Conservation (phyloP, 1,140 invertebrate species). For the Chironomus striatipennis region DNA sequence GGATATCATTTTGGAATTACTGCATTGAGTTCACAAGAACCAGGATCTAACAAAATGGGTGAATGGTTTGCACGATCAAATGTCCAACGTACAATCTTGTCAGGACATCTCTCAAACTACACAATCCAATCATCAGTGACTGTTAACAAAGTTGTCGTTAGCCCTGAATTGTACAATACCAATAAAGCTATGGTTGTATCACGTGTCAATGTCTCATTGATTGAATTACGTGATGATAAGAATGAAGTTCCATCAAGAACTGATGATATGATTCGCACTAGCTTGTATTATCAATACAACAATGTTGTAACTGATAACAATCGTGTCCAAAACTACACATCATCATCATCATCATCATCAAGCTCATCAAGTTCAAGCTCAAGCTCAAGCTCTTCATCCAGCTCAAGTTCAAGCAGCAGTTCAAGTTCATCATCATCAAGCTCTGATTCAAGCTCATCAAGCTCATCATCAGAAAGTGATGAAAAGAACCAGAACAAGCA, state of each 20-base stretch:
- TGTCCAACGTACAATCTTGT: conserved; percentile 45
- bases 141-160: conserved; percentile 46
- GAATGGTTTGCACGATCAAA: conserved; percentile 43
- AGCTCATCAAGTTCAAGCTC: conserved; percentile 28
- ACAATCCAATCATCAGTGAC: conserved; percentile 54
- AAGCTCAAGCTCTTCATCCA: not conserved
- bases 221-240: conserved; percentile 34
- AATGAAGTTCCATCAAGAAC: conserved; percentile 28
- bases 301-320: not conserved
- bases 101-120: conserved; percentile 44
- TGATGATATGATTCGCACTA: not conserved
- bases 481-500: too few species aligned
- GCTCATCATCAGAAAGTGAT: conserved; percentile 16
- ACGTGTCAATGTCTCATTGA: conserved; percentile 47
- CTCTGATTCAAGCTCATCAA: not conserved
- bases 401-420: conserved; percentile 29
- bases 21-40: conserved; percentile 44
- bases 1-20: conserved; percentile 52
- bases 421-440: conserved; percentile 24
- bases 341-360: conserved; percentile 21
- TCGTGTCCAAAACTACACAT: not conserved
- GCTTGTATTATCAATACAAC: conserved; percentile 5
- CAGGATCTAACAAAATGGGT: conserved; percentile 45
- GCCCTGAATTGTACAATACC: conserved; percentile 43
- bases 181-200: conserved; percentile 51